These are phyloP conservation scores for Hydrolagus affinis DNA, from an alignment of 2,113 vertebrate species.

Conservation along the genomic window DNA sequence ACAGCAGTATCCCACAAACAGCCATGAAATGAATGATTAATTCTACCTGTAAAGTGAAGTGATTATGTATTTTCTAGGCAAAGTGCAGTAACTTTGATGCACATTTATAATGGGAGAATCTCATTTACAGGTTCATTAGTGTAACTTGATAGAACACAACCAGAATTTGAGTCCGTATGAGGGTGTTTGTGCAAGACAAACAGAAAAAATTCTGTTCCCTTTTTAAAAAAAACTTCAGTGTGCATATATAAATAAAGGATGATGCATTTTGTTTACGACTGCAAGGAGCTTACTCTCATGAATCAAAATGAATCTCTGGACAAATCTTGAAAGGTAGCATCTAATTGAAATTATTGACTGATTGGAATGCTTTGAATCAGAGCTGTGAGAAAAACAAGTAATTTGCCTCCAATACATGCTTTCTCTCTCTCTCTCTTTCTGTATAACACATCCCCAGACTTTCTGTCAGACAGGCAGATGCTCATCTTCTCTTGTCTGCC, in stretches of 20 bases:
- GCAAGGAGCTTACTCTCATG: background rate
- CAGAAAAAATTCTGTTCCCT: too few relatives aligned
- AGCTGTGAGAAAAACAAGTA: background rate
- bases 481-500: background rate
- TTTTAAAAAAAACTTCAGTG: too few relatives aligned
- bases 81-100: too few relatives aligned
- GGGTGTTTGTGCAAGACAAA: too few relatives aligned
- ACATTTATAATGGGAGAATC: too few relatives aligned
- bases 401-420: background rate
- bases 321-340: background rate
- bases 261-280: background rate
- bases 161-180: too few relatives aligned
- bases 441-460: background rate
- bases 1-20: too few relatives aligned
- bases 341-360: background rate
- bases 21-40: too few relatives aligned
- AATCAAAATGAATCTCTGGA: background rate
- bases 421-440: background rate
- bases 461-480: background rate
- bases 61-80: too few relatives aligned
- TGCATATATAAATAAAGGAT: background rate
- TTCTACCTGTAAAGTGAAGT: too few relatives aligned
- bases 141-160: too few relatives aligned
- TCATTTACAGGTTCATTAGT: too few relatives aligned
- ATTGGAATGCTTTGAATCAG: background rate